Conservation (phyloP, 1,140 invertebrate genomes). For the Notospermus geniculatus region DNA sequence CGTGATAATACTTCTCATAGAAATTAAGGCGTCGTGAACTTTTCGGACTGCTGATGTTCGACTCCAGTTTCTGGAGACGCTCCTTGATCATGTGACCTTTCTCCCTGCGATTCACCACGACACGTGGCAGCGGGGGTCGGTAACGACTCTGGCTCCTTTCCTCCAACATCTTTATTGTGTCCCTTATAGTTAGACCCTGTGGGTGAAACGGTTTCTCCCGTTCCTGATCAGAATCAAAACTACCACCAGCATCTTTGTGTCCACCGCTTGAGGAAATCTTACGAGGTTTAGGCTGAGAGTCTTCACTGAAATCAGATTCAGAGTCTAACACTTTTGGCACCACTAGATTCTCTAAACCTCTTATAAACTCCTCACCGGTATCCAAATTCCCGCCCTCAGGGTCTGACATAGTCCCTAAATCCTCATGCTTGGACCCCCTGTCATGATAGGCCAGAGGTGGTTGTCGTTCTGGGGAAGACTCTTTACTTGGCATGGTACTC, state of each 20-base stretch:
- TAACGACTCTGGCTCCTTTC: not conserved
- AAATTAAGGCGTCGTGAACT: no score
- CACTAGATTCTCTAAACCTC: slow-evolving; percentile 2
- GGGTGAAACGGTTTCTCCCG: not conserved
- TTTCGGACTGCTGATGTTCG: not conserved
- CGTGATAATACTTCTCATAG: no score
- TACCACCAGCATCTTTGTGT: not conserved
- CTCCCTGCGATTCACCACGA: not conserved
- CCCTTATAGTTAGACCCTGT: not conserved
- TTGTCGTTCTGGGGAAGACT: not conserved
- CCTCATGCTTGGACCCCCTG: not conserved
- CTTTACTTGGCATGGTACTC: not conserved
- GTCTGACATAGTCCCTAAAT: not conserved
- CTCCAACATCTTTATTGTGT: slow-evolving; percentile 6
- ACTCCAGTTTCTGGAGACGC: not conserved
- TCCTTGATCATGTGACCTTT: slow-evolving; percentile 1
- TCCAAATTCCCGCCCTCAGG: slow-evolving; percentile 2
- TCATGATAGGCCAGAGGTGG: not conserved
- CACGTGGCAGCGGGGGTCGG: not conserved
- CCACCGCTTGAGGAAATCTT: not conserved
- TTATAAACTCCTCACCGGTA: slow-evolving; percentile 1
- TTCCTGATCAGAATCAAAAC: not conserved
- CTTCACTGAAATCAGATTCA: no score
- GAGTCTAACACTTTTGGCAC: no score
- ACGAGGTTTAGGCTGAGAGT: no score